phyloP scores from a whole-genome alignment of 2,888 invertebrate species.

The Mellilla xanthometata region DNA sequence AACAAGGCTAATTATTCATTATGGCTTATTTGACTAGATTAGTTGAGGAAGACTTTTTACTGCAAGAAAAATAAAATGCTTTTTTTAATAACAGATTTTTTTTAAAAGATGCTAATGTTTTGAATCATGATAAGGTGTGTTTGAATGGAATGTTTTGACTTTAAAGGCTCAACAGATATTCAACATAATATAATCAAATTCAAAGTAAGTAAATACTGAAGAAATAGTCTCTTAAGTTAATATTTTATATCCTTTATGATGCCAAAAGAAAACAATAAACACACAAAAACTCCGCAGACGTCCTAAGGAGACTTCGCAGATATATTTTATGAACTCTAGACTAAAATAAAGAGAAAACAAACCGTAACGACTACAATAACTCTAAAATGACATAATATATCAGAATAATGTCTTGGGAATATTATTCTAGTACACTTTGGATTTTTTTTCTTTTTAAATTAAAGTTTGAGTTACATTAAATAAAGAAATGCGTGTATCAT shows the following conservation, averaged over 20 bases:
- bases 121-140: too few relatives aligned
- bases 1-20: too few relatives aligned
- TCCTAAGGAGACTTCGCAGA: slow-evolving; percentile 2
- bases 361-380: slow-evolving; percentile 10
- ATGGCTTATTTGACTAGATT: too few relatives aligned
- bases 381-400: slow-evolving; percentile 13
- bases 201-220: background rate
- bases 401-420: slow-evolving; percentile 9
- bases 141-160: too few relatives aligned
- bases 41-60: background rate
- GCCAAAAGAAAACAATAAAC: slow-evolving; percentile 11
- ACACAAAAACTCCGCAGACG: slow-evolving; percentile 16
- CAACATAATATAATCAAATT: too few relatives aligned
- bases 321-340: slow-evolving; percentile 12
- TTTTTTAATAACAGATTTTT: too few relatives aligned
- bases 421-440: background rate
- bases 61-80: background rate
- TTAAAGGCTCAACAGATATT: too few relatives aligned
- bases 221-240: background rate
- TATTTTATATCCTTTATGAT: slow-evolving; percentile 1
- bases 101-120: too few relatives aligned
- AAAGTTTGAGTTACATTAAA: too few relatives aligned
- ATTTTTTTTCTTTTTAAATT: background rate
- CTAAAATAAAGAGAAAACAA: slow-evolving; percentile 6
- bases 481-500: too few relatives aligned